Conservation (phyloP, 30 jellyfish, hydroid and myxozoan species). For the Catostylus mosaicus region DNA sequence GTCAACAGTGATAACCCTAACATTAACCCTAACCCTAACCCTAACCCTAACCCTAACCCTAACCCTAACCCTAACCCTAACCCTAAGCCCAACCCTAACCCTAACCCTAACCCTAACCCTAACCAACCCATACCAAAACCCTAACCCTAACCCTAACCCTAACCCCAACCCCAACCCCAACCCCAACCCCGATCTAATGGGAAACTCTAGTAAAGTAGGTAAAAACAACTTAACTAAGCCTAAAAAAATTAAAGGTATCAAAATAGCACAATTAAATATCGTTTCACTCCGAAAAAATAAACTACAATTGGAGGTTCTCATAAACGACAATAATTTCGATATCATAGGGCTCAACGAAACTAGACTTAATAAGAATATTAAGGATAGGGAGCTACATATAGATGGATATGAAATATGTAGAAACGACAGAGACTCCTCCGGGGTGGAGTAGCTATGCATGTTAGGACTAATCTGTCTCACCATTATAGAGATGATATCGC, state of each 20-base stretch:
- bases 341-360: conserved; percentile 6
- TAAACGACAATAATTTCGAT: conserved; percentile 10
- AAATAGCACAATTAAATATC: conserved; percentile 15
- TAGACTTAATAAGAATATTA: conserved; percentile 9
- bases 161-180: too few species aligned
- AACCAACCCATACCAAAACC: too few species aligned
- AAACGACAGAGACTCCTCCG: conserved; percentile 8
- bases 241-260: conserved; percentile 2
- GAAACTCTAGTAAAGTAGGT: background rate
- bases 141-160: too few species aligned
- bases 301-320: conserved; percentile 17
- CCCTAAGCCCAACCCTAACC: too few species aligned
- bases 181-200: background rate
- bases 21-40: too few species aligned
- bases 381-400: conserved; percentile 16
- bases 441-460: conserved; percentile 6
- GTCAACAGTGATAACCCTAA: too few species aligned
- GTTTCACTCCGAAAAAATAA: conserved; percentile 24
- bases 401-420: background rate
- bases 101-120: too few species aligned
- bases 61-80: too few species aligned
- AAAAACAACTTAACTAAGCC: background rate
- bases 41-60: too few species aligned
- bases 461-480: background rate
- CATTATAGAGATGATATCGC: background rate